Conservation (phyloP, 2,113 vertebrate species). For the Sapajus apella region DNA sequence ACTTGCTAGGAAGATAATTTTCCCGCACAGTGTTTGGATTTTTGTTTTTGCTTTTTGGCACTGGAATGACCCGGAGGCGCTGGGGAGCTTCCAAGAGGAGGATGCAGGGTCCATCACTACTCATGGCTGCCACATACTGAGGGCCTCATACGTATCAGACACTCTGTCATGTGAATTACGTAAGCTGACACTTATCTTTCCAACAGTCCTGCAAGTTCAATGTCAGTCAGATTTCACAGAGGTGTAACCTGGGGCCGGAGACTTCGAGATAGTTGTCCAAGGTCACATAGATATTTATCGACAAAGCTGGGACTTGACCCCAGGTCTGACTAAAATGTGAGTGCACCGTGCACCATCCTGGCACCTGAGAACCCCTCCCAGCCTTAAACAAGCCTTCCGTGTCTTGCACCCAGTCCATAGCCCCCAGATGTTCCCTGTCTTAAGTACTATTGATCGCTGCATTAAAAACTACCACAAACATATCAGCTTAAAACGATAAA, state of each 20-base stretch:
- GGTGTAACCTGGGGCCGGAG: not conserved
- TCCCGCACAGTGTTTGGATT: not conserved
- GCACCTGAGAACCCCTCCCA: not conserved
- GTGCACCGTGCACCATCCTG: not conserved
- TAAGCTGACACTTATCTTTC: not conserved
- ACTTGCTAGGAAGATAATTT: not conserved
- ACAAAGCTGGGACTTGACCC: not conserved
- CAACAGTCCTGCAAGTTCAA: not conserved
- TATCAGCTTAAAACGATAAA: not conserved
- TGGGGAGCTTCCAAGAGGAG: not conserved
- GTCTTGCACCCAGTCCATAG: not conserved
- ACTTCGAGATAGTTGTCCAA: not conserved
- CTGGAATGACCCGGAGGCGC: not conserved
- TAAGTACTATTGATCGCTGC: not conserved
- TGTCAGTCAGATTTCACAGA: not conserved
- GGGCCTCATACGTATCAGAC: not conserved
- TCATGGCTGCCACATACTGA: not conserved
- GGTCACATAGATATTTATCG: not conserved
- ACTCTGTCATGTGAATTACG: not conserved
- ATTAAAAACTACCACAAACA: not conserved
- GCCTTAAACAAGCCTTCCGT: not conserved
- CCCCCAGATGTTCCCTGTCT: not conserved
- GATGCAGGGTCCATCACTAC: not conserved
- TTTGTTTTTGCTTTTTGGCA: not conserved
- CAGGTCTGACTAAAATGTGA: not conserved